These are phyloP conservation scores for Ptyas mucosa DNA, from an alignment of 2,113 vertebrate genomes.

Conservation along the genomic window DNA sequence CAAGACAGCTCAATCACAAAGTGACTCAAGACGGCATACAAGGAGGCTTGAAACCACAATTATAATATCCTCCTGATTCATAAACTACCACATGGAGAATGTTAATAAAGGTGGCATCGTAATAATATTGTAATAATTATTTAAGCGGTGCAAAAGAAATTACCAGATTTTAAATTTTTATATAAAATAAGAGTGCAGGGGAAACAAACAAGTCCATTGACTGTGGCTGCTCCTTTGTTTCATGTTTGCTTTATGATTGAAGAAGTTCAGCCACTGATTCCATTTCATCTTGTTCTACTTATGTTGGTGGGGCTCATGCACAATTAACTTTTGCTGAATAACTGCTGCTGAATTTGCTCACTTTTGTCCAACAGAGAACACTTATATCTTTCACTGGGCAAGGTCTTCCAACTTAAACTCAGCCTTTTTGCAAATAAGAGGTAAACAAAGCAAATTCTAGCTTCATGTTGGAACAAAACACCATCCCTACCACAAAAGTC, in stretches of 20 bases:
- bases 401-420: not conserved
- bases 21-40: not conserved
- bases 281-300: not conserved
- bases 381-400: not conserved
- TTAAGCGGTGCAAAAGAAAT: not conserved
- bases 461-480: not conserved
- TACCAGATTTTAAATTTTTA: not conserved
- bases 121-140: not conserved
- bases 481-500: not conserved
- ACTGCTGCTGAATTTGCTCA: not conserved
- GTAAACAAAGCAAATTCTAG: accelerated
- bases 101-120: not conserved
- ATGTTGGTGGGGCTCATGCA: not conserved
- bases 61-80: not conserved
- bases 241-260: not conserved
- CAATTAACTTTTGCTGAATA: not conserved
- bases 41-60: not conserved
- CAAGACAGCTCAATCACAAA: not conserved
- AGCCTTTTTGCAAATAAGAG: not conserved
- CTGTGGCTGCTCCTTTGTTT: not conserved
- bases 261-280: not conserved
- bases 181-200: not conserved
- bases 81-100: not conserved
- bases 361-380: not conserved
- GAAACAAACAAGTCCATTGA: not conserved